Conservation (phyloP, 2,888 invertebrate species). For the Caenorhabditis plicata region DNA sequence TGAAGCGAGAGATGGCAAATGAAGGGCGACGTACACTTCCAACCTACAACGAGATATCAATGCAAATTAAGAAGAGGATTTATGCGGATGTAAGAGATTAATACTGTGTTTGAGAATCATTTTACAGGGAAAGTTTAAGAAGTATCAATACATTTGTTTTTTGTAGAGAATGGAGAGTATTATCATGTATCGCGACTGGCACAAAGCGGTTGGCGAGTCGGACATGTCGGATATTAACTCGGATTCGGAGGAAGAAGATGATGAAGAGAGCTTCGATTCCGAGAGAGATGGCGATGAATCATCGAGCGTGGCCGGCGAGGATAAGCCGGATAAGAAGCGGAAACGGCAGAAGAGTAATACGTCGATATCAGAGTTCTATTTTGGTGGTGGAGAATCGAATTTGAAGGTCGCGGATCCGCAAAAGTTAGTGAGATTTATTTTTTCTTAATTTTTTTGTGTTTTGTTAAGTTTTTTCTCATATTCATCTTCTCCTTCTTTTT, state of each 20-base stretch:
- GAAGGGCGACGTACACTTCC: constrained; percentile 15
- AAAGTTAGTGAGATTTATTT: constrained; percentile 11
- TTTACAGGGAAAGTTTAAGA: no score
- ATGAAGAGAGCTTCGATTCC: constrained; percentile 4
- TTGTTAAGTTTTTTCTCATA: no score
- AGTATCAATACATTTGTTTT: no score
- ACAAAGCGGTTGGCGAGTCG: neutral
- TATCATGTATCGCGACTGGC: neutral
- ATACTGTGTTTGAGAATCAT: no score
- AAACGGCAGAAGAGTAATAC: constrained; percentile 1
- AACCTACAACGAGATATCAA: constrained; percentile 8
- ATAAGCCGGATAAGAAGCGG: constrained; percentile 1
- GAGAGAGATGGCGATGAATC: neutral
- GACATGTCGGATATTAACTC: neutral
- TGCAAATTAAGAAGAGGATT: constrained; percentile 11
- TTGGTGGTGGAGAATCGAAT: constrained; percentile 28
- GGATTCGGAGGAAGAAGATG: no score
- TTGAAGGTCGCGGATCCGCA: constrained; percentile 5
- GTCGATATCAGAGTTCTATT: constrained; percentile 22
- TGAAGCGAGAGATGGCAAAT: constrained; percentile 18
- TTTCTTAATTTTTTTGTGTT: neutral
- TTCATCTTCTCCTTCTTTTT: no score
- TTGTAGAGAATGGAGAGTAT: neutral
- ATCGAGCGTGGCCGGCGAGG: neutral
- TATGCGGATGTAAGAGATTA: constrained; percentile 4